These are phyloP conservation scores for Onychorhynchus coronatus DNA, from an alignment of 2,113 vertebrate species.

Conservation along the genomic window DNA sequence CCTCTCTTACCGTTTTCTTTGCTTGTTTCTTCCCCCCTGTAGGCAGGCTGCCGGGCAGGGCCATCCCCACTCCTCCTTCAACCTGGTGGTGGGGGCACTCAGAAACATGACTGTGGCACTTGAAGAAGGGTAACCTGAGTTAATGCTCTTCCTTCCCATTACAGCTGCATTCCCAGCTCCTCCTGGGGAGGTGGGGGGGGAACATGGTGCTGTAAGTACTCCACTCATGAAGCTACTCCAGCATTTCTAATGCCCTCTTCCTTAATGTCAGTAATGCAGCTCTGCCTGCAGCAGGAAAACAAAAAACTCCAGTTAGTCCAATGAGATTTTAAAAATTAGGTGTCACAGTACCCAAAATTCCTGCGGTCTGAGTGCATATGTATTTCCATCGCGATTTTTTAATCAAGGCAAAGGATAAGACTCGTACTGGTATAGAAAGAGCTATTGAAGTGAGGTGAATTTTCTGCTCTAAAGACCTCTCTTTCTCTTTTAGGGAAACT, in stretches of 20 bases:
- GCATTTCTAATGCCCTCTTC: neutral
- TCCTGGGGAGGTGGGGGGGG: neutral
- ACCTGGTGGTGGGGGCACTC: conserved; percentile 32
- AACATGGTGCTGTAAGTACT: neutral
- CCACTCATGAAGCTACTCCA: neutral
- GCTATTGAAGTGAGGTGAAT: neutral
- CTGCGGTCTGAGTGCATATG: neutral
- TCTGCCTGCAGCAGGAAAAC: neutral
- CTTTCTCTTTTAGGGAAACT: neutral
- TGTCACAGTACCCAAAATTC: neutral
- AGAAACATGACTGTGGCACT: neutral
- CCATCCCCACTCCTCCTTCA: conserved; percentile 59
- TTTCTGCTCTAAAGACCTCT: neutral
- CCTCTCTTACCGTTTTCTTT: neutral
- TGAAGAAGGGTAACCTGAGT: conserved; percentile 26
- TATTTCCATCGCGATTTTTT: neutral
- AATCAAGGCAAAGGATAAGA: neutral
- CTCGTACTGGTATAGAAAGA: neutral
- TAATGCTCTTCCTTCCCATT: neutral
- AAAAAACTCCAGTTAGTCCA: neutral
- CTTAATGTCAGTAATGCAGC: neutral
- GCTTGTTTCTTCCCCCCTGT: neutral
- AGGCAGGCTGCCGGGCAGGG: conserved; percentile 50
- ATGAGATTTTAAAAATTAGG: neutral
- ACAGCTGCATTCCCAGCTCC: neutral